These are phyloP conservation scores for Salpingus planirostris DNA, from an alignment of 2,888 invertebrate species.

Conservation along the genomic window DNA sequence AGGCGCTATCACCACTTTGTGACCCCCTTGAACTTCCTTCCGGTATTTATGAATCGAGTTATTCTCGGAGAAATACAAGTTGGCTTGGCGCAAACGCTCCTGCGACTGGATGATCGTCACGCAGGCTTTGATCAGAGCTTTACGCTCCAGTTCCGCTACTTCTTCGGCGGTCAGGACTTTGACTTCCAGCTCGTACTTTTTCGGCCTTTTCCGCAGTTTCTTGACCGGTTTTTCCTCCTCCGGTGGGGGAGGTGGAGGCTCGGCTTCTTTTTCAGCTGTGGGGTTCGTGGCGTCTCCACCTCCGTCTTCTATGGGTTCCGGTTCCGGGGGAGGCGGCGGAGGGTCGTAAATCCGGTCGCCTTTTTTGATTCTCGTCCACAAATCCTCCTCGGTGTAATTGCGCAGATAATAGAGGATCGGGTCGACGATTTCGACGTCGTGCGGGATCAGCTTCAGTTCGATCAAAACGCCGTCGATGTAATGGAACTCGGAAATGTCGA, in stretches of 20 bases:
- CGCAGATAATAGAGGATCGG: conserved; percentile 54
- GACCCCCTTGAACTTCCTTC: conserved; percentile 9
- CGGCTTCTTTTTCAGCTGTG: too few relatives aligned
- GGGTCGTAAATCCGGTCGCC: conserved; percentile 34
- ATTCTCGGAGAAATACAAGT: conserved; percentile 30
- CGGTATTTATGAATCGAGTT: conserved; percentile 1
- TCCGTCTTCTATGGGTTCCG: conserved; percentile 31
- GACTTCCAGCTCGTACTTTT: conserved; percentile 12
- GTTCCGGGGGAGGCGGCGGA: conserved; percentile 16
- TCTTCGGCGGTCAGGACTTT: conserved; percentile 25
- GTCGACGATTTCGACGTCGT: conserved; percentile 54
- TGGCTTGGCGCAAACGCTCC: conserved; percentile 41
- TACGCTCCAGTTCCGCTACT: conserved; percentile 19
- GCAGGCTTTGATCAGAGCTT: conserved; percentile 24
- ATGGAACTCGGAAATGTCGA: conserved; percentile 54
- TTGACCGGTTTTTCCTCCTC: conserved; percentile 32
- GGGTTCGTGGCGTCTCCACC: too few relatives aligned
- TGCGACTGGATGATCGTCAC: conserved; percentile 41
- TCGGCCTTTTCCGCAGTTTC: conserved; percentile 4
- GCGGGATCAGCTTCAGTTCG: conserved; percentile 60
- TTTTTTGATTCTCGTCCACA: conserved; percentile 28
- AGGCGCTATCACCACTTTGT: conserved; percentile 4
- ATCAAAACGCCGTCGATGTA: conserved; percentile 65
- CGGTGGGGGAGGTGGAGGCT: conserved; percentile 34
- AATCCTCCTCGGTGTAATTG: conserved; percentile 39